phyloP scores from a whole-genome alignment of 2,113 vertebrate species.

The Pteronura brasiliensis region DNA sequence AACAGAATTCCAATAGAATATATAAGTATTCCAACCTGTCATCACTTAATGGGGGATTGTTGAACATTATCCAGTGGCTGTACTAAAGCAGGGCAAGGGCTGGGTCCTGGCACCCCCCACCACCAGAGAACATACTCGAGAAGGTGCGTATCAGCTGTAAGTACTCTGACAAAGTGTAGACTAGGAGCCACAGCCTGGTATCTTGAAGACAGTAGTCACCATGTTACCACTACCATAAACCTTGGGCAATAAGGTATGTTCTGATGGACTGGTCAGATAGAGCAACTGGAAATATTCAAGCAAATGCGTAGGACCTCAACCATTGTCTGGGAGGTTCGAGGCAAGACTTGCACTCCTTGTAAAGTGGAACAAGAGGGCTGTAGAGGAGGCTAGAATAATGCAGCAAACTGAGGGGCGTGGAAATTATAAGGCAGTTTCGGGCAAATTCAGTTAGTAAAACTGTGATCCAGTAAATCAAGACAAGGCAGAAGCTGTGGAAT shows the following conservation, averaged over 20 bases:
- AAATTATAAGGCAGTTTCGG: not conserved
- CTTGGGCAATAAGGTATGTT: not conserved
- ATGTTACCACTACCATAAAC: not conserved
- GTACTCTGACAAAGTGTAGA: not conserved
- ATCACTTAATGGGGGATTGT: not conserved
- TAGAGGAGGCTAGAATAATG: not conserved
- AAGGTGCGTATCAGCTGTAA: not conserved
- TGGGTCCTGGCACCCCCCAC: not conserved
- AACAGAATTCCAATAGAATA: not conserved
- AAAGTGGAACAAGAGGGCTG: not conserved
- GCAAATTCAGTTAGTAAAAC: not conserved
- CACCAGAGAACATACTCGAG: not conserved
- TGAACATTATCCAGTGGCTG: not conserved
- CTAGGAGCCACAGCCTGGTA: not conserved
- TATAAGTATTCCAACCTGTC: not conserved
- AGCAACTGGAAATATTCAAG: not conserved
- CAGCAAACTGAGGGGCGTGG: not conserved
- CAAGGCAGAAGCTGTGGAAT: not conserved
- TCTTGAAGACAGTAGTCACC: not conserved
- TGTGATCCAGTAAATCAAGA: not conserved
- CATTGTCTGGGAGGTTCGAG: not conserved
- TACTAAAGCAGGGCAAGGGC: not conserved
- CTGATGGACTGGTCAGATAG: not conserved
- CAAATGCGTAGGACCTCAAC: not conserved
- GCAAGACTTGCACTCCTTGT: not conserved